Percentiles rank a stretch among this genome's conserved stretches.
Evolutionary conservation across 2,113 vertebrate species (phyloP).

Genomic region (Eleginops maclovinus): DNA sequence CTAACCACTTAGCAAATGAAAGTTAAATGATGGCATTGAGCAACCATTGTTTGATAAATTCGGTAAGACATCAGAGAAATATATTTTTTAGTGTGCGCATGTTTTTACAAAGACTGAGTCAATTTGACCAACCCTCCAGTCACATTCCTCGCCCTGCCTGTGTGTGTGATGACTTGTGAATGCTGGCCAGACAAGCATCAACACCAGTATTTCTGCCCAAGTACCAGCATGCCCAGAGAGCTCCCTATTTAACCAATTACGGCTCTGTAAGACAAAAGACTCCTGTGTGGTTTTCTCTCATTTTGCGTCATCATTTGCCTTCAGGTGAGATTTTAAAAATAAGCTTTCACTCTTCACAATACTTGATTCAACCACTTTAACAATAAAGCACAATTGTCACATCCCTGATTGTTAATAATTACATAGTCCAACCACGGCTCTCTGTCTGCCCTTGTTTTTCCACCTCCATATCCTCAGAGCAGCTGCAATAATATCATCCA

Average conservation of each 20-base stretch:
- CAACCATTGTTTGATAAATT: constrained; percentile 20
- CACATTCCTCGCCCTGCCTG: constrained; percentile 42
- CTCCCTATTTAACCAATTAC: constrained; percentile 44
- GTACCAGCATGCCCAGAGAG: constrained; percentile 56
- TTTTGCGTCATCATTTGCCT: constrained; percentile 13
- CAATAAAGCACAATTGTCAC: neutral
- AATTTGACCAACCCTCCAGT: constrained; percentile 10
- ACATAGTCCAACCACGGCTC: neutral
- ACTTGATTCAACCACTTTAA: neutral
- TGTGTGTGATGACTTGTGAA: constrained; percentile 25
- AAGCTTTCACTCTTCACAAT: constrained; percentile 20
- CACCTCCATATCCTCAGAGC: constrained; percentile 28
- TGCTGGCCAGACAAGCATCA: constrained; percentile 48
- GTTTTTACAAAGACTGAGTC: constrained; percentile 6
- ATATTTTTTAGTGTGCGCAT: neutral
- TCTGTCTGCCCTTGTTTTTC: neutral
- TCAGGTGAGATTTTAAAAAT: constrained; percentile 14
- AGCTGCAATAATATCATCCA: constrained; percentile 58
- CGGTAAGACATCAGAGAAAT: neutral
- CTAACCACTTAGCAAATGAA: neutral
- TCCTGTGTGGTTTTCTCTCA: neutral
- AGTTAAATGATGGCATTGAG: neutral
- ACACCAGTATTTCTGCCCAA: constrained; percentile 49
- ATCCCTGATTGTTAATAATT: constrained; percentile 26
- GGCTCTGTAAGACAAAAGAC: constrained; percentile 23